Evolutionary conservation across 2,113 vertebrate genomes (phyloP).

Genomic region (Leptocoma aspasia): DNA sequence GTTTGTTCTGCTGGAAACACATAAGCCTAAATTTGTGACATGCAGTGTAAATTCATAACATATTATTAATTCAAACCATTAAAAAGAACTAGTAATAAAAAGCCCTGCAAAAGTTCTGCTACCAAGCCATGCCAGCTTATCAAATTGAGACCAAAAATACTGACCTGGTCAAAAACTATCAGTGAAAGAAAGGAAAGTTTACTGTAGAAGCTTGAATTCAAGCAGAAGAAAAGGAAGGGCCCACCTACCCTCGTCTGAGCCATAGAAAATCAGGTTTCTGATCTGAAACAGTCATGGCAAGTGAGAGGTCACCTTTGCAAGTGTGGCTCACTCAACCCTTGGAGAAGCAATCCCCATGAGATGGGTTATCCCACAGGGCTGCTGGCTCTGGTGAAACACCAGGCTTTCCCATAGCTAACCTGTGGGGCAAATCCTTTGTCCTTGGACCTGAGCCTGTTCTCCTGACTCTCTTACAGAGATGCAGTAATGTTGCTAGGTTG

Average conservation of each 20-base stretch:
- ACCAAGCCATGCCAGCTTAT: background rate
- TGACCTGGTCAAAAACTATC: background rate
- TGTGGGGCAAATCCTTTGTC: background rate
- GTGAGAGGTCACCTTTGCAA: background rate
- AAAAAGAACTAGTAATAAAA: background rate
- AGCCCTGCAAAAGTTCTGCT: background rate
- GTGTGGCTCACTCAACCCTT: background rate
- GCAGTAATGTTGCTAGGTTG: background rate
- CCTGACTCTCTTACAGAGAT: background rate
- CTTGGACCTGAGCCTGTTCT: rapidly evolving
- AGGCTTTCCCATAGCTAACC: background rate
- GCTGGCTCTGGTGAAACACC: background rate
- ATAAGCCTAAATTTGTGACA: background rate
- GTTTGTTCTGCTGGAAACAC: background rate
- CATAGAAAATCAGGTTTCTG: background rate
- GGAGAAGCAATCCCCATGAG: background rate
- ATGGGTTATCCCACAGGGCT: background rate
- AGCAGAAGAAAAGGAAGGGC: background rate
- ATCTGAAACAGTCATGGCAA: background rate
- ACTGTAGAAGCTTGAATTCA: background rate
- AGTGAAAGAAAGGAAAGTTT: background rate
- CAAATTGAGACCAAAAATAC: background rate
- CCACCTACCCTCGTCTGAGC: rapidly evolving
- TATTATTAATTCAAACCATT: background rate
- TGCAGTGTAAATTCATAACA: background rate